Base-by-base conservation (phyloP, 2,888 invertebrate species). In the Bombylius major region DNA sequence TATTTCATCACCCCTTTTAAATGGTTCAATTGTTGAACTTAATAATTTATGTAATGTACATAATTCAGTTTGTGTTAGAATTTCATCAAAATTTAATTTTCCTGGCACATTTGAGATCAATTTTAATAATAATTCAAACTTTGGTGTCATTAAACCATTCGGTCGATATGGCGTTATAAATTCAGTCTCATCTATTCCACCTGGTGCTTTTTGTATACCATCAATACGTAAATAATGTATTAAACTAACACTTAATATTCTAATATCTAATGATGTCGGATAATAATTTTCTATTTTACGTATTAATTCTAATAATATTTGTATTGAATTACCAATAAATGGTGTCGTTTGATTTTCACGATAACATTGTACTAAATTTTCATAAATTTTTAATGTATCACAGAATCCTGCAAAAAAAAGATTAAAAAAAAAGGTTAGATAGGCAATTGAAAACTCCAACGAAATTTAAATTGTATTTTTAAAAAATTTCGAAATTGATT, bases 1-100 rank as follows among this genome's bases (percentile, higher is more conserved):
- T 57, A 66, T 71, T 67, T 82, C 82, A 65, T 82, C 82, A 5
- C 81, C 82, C 63, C 82, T 72, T 65, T 79, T 78, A 76, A 78
- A 78, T 39, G 74, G 76, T 58, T 78, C 77, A 2, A 83, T 78
- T 1, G 79, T 73, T 5, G 78, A 78, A 59, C 83, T 83, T 51
- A 82, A 67, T 72, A 83, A 76, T 62, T 71, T 75, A 65, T 84
- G 83, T 34, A 78, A 66, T 13, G 73, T 69, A 65, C 79, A 79
- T 60, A 75, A 58, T 65, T 82, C 81, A n/a, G 69, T 65, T 31
- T 69, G 54, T 6, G 73, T 69, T 47, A 82, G 66, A 36, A 66
- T 62, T 34, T 71, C 67, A 23, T 59, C 59, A 51, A 70, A 68
- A 57, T 63, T 61, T 39, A 75, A 67, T 51, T 63, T 62, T 49